Evolutionary conservation across 2,888 invertebrate genomes (phyloP), one percentile per base, ranked within the genome.

Genomic region (Eupithecia tripunctaria): DNA sequence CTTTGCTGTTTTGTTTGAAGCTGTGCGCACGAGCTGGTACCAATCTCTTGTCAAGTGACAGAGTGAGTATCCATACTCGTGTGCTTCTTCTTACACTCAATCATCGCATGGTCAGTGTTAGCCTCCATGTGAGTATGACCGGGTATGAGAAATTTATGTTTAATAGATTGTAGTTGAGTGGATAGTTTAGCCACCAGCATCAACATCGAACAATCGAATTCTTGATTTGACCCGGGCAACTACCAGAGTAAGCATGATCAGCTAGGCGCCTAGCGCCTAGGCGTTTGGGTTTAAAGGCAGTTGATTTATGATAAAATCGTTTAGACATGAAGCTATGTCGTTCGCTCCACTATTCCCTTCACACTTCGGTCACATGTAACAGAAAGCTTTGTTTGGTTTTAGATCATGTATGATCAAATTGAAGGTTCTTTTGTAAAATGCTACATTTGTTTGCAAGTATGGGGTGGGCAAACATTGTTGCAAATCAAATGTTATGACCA

Each of bases 251-350:
- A n/a, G n/a, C 60, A 51, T 70, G 71, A 74, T 79, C 71, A 56
- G 43, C 64, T 68, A n/a, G n/a, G n/a, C n/a, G n/a, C n/a, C n/a
- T n/a, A n/a, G n/a, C n/a, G n/a, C 72, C 65, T 62, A 43, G 65
- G 71, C 62, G 68, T 51, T 71, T 64, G 64, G 59, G 62, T 56
- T 63, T 70, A 59, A 73, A 59, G 68, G 72, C 56, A 70, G 64
- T 72, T 72, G 68, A 68, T 72, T 72, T 43, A 66, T 72, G 66
- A 72, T 72, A 73, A 79, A 75, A 67, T 79, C 69, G 67, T 70
- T 78, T 47, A 82, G 60, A 76, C 81, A 81, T 67, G 80, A 79
- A 36, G 80, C 81, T 63, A 83, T 81, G 67, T 83, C 72, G 69
- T 83, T 82, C 4, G 80, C 81, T 63, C 81, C 83, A 72, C 81